phyloP scores from a whole-genome alignment of 2,888 invertebrate species.

The Erynnis tages region DNA sequence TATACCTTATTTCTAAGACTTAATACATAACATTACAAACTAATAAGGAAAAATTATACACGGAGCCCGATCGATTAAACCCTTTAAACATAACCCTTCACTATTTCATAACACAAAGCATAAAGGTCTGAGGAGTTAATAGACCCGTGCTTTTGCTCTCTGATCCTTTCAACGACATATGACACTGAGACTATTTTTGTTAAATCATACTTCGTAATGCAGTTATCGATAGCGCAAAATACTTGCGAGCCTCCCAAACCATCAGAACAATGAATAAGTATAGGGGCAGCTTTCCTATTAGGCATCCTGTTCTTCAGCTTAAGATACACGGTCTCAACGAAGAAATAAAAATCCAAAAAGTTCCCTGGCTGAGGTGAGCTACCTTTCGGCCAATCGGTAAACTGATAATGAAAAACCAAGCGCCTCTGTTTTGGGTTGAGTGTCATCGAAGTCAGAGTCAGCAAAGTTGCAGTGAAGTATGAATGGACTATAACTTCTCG shows the following conservation, averaged over 20 bases:
- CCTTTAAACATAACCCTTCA: slow-evolving; percentile 4
- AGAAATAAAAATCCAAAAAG: slow-evolving; percentile 21
- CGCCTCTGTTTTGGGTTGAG: slow-evolving; percentile 17
- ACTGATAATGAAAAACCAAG: slow-evolving; percentile 27
- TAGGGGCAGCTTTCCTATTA: slow-evolving; percentile 19
- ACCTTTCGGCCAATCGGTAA: slow-evolving; percentile 26
- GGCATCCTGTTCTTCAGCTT: slow-evolving; percentile 21
- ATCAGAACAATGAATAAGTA: slow-evolving; percentile 15
- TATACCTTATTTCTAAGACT: slow-evolving; percentile 8
- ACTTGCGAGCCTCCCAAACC: slow-evolving; percentile 27
- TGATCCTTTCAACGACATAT: not conserved
- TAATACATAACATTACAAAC: slow-evolving; percentile 6
- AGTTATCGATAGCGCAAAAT: slow-evolving; percentile 15
- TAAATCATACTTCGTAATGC: slow-evolving; percentile 6
- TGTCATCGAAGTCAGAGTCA: not conserved
- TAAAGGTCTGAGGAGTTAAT: slow-evolving; percentile 13
- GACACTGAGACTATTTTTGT: slow-evolving; percentile 5
- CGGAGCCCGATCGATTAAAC: slow-evolving; percentile 6
- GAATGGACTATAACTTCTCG: not conserved
- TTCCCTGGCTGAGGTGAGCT: slow-evolving; percentile 22
- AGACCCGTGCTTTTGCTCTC: slow-evolving; percentile 10
- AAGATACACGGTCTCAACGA: not conserved
- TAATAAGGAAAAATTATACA: slow-evolving; percentile 14
- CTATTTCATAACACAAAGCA: slow-evolving; percentile 3
- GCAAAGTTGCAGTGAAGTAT: not conserved